Evolutionary conservation across 2,797 vertebrate species (phyloP).

Genomic region (Phylloscopus collybita): DNA sequence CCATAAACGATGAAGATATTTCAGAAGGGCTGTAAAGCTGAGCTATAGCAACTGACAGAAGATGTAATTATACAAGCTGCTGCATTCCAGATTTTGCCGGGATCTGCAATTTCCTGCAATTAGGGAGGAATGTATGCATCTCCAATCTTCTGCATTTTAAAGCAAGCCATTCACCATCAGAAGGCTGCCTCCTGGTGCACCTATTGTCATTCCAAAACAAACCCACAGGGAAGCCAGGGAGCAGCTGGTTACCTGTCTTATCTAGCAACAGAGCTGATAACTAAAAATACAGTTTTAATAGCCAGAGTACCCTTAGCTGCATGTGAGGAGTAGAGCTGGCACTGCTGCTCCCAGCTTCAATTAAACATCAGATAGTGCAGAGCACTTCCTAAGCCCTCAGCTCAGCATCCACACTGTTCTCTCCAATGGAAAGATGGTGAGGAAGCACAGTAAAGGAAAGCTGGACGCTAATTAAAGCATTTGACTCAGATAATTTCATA

Average conservation of each 20-base stretch:
- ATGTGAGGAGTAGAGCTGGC: not conserved
- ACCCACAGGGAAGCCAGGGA: not conserved
- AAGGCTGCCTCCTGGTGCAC: not conserved
- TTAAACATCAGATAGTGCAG: not conserved
- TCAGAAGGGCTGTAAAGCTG: conserved; percentile 44
- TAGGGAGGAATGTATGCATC: conserved; percentile 24
- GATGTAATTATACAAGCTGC: conserved; percentile 64
- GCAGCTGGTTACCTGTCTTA: not conserved
- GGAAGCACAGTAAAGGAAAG: not conserved
- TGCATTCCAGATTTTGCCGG: conserved; percentile 49
- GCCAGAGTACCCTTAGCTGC: not conserved
- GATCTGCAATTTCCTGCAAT: conserved; percentile 65
- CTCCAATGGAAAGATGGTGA: not conserved
- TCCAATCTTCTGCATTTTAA: conserved; percentile 3
- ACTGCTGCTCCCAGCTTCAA: not conserved
- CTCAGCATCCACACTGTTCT: not conserved
- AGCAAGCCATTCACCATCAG: not conserved
- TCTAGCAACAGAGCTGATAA: not conserved
- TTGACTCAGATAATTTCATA: not conserved
- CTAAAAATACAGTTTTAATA: not conserved
- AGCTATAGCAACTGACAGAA: conserved; percentile 50
- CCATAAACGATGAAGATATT: not conserved
- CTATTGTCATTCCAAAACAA: not conserved
- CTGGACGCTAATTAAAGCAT: not conserved
- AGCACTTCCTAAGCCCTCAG: not conserved